A percentile compares a stretch with the other conserved stretches of the same genome.
Evolutionary conservation across 2,888 invertebrate genomes (phyloP).

Genomic region (Tigriopus californicus): DNA sequence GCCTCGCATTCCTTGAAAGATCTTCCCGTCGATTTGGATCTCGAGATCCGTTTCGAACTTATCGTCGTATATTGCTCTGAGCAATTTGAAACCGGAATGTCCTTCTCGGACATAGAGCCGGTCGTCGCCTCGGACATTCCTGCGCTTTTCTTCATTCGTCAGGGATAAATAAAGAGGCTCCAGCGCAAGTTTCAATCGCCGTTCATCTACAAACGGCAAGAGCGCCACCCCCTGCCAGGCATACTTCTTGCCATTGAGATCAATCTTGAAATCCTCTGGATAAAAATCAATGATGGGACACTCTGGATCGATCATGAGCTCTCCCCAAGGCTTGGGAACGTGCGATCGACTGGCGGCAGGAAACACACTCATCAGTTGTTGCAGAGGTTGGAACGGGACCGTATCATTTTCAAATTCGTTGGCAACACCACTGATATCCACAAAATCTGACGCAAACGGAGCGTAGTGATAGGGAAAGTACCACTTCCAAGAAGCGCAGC

Average conservation of each 20-base stretch:
- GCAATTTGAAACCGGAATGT: constrained; percentile 47
- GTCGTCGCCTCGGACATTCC: constrained; percentile 75
- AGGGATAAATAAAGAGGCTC: constrained; percentile 57
- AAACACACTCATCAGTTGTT: constrained; percentile 98
- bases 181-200: constrained; percentile 60
- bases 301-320: constrained; percentile 74
- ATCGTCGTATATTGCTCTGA: constrained; percentile 25
- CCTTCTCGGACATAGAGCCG: constrained; percentile 60
- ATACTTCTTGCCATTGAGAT: constrained; percentile 96
- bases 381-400: constrained; percentile 85
- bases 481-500: constrained; percentile 99
- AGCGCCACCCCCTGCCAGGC: constrained; percentile 99
- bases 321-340: constrained; percentile 80
- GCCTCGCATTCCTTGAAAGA: constrained; percentile 66
- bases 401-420: constrained; percentile 74
- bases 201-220: constrained; percentile 92
- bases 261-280: constrained; percentile 82
- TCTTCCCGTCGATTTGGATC: constrained; percentile 39
- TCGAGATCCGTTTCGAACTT: constrained; percentile 22
- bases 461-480: constrained; percentile 99
- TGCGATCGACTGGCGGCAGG: constrained; percentile 89
- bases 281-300: constrained; percentile 97
- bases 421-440: constrained; percentile 58
- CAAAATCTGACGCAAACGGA: constrained; percentile 96
- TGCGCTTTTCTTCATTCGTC: constrained; percentile 59